Evolutionary conservation across 2,888 invertebrate species (phyloP).

Genomic region (Euplexia lucipara): DNA sequence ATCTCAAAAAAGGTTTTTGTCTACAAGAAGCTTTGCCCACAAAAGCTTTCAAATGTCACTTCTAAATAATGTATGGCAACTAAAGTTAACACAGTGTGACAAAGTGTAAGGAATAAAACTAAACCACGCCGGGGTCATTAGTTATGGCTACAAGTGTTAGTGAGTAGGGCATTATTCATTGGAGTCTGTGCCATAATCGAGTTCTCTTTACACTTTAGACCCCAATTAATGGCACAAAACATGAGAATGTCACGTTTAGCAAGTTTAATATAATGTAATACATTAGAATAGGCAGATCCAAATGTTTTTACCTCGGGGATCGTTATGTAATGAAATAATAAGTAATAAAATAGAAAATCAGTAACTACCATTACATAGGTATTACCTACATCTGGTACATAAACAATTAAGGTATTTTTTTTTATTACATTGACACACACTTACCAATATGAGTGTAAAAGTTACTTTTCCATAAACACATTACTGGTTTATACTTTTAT

Average conservation of each 20-base stretch:
- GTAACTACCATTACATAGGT: no score
- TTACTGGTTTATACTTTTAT: no score
- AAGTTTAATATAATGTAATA: no score
- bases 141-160: conserved; percentile 50
- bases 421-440: no score
- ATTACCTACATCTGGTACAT: no score
- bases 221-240: conserved; percentile 27
- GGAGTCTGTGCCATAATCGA: conserved; percentile 14
- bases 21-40: conserved; percentile 11
- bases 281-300: no score
- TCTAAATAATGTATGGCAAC: conserved; percentile 26
- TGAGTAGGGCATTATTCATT: conserved; percentile 46
- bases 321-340: no score
- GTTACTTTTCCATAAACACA: no score
- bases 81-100: conserved; percentile 17
- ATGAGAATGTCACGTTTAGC: not conserved
- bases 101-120: conserved; percentile 38
- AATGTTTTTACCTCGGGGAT: no score
- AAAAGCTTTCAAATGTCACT: conserved; percentile 14
- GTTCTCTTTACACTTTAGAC: conserved; percentile 13
- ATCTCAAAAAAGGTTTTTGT: not conserved
- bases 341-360: no score
- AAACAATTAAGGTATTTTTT: no score
- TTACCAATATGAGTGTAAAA: no score
- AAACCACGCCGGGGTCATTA: conserved; percentile 42